These are phyloP conservation scores for Agrochola lychnidis DNA, from an alignment of 2,888 invertebrate species.

Conservation along the genomic window DNA sequence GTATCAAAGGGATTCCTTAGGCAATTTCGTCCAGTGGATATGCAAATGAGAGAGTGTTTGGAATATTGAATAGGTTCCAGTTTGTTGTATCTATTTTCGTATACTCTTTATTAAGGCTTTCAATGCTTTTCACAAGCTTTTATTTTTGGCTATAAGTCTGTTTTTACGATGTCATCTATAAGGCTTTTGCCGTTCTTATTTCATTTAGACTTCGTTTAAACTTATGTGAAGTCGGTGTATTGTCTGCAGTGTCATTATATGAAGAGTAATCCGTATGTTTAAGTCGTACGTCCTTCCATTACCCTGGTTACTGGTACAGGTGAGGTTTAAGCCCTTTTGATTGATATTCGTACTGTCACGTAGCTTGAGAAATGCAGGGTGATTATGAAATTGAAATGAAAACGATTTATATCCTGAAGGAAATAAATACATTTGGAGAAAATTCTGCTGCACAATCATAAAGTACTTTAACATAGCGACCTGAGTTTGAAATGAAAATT, in stretches of 20 bases:
- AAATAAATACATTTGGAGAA: no score
- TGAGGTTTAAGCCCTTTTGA: constrained; percentile 40
- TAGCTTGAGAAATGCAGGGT: constrained; percentile 3
- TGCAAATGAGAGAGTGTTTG: constrained; percentile 40
- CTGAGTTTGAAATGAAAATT: background rate
- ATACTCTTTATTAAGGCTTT: background rate
- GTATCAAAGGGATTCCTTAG: constrained; percentile 12
- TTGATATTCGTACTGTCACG: constrained; percentile 32
- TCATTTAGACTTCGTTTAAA: background rate
- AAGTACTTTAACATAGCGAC: background rate
- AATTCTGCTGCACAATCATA: no score
- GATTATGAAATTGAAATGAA: no score
- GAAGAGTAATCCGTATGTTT: constrained; percentile 4
- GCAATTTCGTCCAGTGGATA: constrained; percentile 5
- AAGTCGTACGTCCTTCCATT: constrained; percentile 10
- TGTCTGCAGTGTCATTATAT: background rate
- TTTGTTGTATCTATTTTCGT: constrained; percentile 17
- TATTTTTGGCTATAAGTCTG: background rate
- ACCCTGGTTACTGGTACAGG: background rate
- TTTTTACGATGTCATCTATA: background rate
- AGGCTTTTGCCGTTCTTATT: background rate
- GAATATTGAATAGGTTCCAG: constrained; percentile 32
- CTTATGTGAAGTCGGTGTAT: no score
- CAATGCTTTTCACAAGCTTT: background rate
- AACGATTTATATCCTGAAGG: no score